phyloP scores from a whole-genome alignment of 2,113 vertebrate genomes.

The Cyanoderma ruficeps region DNA sequence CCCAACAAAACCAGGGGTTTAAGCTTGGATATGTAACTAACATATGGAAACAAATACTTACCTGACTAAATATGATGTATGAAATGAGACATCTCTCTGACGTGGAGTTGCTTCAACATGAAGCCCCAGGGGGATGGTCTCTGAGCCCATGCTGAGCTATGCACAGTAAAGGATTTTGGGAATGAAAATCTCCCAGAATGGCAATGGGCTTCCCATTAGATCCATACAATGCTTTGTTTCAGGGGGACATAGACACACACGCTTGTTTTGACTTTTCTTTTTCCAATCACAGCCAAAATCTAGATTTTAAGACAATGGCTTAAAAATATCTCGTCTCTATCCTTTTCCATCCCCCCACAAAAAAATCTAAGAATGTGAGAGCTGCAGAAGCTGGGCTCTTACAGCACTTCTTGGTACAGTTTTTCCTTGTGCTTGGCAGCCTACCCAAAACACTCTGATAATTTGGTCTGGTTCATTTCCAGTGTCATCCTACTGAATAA shows the following conservation, averaged over 20 bases:
- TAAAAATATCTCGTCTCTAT: neutral
- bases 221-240: neutral
- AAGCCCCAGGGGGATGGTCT: neutral
- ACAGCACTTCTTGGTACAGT: neutral
- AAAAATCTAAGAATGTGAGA: neutral
- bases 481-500: neutral
- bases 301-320: neutral
- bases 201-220: neutral
- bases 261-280: neutral
- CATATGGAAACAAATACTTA: neutral
- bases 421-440: neutral
- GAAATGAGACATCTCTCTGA: neutral
- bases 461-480: neutral
- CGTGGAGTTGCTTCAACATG: neutral
- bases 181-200: neutral
- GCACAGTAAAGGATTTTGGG: neutral
- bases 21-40: neutral
- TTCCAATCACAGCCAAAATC: neutral
- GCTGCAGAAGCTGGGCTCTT: neutral
- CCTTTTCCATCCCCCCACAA: rapidly evolving
- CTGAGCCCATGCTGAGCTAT: neutral
- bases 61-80: neutral
- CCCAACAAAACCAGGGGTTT: neutral
- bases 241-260: neutral
- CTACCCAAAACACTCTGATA: neutral